Evolutionary conservation across 2,113 vertebrate species (phyloP), one percentile per base, ranked within the genome.

Genomic region (Silurus glanis): DNA sequence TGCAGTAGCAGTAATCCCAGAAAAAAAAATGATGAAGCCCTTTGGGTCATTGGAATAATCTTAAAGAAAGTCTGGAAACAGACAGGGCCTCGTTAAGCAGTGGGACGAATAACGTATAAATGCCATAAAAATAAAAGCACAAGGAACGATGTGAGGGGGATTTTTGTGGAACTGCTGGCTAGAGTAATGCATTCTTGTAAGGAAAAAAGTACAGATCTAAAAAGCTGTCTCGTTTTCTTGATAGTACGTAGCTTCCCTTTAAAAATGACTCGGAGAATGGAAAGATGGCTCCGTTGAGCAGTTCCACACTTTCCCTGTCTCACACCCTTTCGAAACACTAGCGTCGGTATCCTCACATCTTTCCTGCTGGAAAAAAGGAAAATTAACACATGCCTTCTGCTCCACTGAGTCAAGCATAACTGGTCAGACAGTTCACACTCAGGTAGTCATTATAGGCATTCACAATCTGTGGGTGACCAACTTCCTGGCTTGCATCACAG

Each of bases 31-130:
- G 75, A 55, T 55, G 13, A 58, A 69, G 58, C 45, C 59, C 19
- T 71, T 6, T 37, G 47, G 25, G 78, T 87, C 59, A 16, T 8
- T 75, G 80, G 12, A 28, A 87, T 23, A 23, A 16, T 55, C 55
- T 21, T 21, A 58, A 87, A 58, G 49, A 69, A 67, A 25, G 51
- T 55, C 62, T 80, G 64, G 45, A 62, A 71, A 7, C 23, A 83
- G 59, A 72, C 37, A 67, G 61, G 53, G 74, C 64, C 74, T 83
- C 82, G 16, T 67, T 61, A 86, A 80, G 55, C 80, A 80, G 66
- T 75, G 51, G 81, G 85, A 81, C 64, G 45, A 67, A 13, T 51
- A 74, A 84, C 23, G 74, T 55, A 79, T 79, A 28, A 76, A 76
- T 19, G 47, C 28, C 62, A 53, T 55, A 21, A 71, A 25, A 66